Conservation (phyloP, 2,113 vertebrate genomes). For the Ageneiosus marmoratus region DNA sequence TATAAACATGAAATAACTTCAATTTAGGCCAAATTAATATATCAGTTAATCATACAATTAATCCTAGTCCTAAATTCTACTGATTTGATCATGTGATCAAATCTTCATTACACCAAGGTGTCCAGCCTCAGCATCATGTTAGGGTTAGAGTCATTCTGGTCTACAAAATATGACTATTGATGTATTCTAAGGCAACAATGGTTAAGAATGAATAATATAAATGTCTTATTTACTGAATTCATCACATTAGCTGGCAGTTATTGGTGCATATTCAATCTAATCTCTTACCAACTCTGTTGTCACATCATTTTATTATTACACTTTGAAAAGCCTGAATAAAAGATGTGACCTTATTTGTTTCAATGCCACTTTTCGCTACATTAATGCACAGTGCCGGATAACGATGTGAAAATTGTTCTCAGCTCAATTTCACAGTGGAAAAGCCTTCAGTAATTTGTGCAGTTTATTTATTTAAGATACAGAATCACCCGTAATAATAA, state of each 20-base stretch:
- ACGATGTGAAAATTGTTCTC: slow-evolving; percentile 28
- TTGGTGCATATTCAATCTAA: neutral
- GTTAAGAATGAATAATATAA: neutral
- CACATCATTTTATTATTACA: neutral
- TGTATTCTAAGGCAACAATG: neutral
- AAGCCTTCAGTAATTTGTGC: slow-evolving; percentile 20
- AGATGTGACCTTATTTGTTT: neutral
- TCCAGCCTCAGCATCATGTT: neutral
- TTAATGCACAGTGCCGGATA: neutral
- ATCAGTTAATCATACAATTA: neutral
- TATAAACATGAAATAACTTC: neutral
- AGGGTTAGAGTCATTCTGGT: neutral
- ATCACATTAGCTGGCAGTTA: neutral
- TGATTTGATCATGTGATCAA: neutral
- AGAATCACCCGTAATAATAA: neutral
- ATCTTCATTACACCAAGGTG: neutral
- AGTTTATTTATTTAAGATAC: slow-evolving; percentile 24
- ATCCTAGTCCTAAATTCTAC: neutral
- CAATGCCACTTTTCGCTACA: neutral
- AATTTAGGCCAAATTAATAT: neutral
- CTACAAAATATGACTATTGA: neutral
- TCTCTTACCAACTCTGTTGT: neutral
- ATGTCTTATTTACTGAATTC: neutral
- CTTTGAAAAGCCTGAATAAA: neutral
- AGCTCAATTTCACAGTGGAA: slow-evolving; percentile 19